Evolutionary conservation across 2,797 vertebrate species (phyloP), one percentile per base, ranked within the genome.

Genomic region (Harpagifer antarcticus): DNA sequence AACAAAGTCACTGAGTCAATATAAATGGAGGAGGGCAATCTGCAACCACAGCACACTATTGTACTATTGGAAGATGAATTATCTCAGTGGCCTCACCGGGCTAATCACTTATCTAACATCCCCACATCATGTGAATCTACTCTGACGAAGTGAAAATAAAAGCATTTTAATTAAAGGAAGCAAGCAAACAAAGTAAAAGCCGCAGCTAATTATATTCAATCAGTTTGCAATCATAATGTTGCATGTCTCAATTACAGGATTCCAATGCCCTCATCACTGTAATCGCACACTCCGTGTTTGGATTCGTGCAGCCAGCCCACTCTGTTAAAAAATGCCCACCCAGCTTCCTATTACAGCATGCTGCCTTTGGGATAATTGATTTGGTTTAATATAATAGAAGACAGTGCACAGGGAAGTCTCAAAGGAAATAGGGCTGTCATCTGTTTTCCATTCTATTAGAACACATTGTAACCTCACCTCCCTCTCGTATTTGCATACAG

Each of bases 181-280:
- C 85, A 68, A 83, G 83, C 76, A 91, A 92, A 92, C 81, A 89
- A 90, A 90, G 86, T 83, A 74, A 88, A 88, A 86, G 84, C 87
- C 79, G 53, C 9, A 20, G 79, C 85, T 89, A 90, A 93, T 93
- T 90, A 92, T 84, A 86, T 84, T 89, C 86, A 90, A 92, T 93
- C 90, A 93, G 87, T 80, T 70, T 64, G 83, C 86, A 86, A 87
- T 93, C 89, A 91, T 68, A 85, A 84, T 81, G 86, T 84, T 83
- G 81, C 82, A 79, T 83, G 89, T 91, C 90, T 93, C 91, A 90
- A 90, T 93, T 92, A 93, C 80, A 90, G 77, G 82, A 89, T 87
- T 91, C 82, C 79, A 85, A 82, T 81, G 79, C 60, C 79, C 83
- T 81, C 83, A 13, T 82, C 76, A 47, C 68, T 82, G 85, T 82